Base-by-base conservation (phyloP, 2,113 vertebrate species). In the Ivindomyrus marchei region DNA sequence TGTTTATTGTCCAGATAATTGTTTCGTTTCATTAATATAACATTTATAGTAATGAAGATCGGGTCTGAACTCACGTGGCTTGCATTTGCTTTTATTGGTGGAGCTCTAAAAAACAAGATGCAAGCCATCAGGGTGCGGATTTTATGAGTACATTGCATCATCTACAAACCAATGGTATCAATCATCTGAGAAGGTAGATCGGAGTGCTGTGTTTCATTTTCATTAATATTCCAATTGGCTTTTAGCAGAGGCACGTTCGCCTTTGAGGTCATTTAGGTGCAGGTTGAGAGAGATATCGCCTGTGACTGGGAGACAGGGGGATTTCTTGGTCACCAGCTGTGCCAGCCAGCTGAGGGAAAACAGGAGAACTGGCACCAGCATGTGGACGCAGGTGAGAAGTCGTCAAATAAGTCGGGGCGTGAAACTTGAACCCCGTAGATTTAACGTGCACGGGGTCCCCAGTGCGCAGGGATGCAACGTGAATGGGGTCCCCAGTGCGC, bases 181-280 rank as follows among this genome's bases (percentile, higher is more conserved):
- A 62, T 62, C 58, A 66, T 66, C 62, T 66, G 62, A 66, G n/a
- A 66, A 3, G n/a, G 62, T 11, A 11, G 9, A 62, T 62, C 8
- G 24, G 7, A 62, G n/a, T 11, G 24, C n/a, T 62, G 24, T 62
- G 89, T 58, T 70, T 89, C 85, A 62, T 90, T 90, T 87, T 3
- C 87, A 90, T 91, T 90, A 80, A n/a, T 77, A 90, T 91, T 91
- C 77, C 46, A 70, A 36, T 47, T 90, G 89, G 89, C 84, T 89
- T 24, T 45, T 36, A 74, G 89, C 7, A 1, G 58, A 89, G 80
- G 3, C 7, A 56, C 86, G 86, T n/a, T 87, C 74, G 21, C 87
- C 39, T 21, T 39, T 90, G 85, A 45, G 50, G 91, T 90, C 90
- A 74, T 49, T 88, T 85, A 88, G 39, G 15, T 4, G 19, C 53